Conservation (phyloP, 2,113 vertebrate genomes). For the Paradoxurus hermaphroditus region DNA sequence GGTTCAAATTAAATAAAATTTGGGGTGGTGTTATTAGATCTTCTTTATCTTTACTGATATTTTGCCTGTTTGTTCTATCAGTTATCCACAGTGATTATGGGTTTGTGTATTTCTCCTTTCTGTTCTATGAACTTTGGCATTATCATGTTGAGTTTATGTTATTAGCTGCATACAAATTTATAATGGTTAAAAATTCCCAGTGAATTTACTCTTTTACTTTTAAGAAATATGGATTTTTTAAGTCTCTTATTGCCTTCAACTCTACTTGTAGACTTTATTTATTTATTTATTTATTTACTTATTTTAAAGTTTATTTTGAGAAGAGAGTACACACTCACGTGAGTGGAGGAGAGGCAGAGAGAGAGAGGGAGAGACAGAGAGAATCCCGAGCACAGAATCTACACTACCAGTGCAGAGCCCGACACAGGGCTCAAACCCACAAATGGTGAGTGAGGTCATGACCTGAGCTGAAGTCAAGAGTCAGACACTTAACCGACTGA, state of each 20-base stretch:
- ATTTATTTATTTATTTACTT: too few species aligned
- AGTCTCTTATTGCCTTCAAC: neutral
- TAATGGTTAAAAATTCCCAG: neutral
- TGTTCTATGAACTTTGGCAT: neutral
- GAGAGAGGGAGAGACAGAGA: too few species aligned
- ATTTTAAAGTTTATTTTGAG: too few species aligned
- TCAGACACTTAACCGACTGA: too few species aligned
- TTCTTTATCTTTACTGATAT: neutral
- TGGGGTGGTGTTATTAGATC: neutral
- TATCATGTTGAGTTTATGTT: neutral
- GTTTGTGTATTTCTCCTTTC: neutral
- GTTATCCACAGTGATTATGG: neutral
- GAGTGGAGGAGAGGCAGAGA: too few species aligned
- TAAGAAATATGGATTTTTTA: neutral
- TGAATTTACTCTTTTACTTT: neutral
- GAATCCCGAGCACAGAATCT: too few species aligned
- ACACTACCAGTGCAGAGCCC: too few species aligned
- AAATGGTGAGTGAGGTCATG: too few species aligned
- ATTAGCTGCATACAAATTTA: neutral
- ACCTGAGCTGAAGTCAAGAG: too few species aligned
- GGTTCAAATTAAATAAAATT: neutral
- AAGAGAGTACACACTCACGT: too few species aligned
- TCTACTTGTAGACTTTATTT: neutral
- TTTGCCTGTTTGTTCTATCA: neutral
- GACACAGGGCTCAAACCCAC: too few species aligned